Percentiles rank a stretch among this genome's conserved stretches.
These are phyloP conservation scores for Ptilonorhynchus violaceus DNA, from an alignment of 2,113 vertebrate species.

Conservation along the genomic window DNA sequence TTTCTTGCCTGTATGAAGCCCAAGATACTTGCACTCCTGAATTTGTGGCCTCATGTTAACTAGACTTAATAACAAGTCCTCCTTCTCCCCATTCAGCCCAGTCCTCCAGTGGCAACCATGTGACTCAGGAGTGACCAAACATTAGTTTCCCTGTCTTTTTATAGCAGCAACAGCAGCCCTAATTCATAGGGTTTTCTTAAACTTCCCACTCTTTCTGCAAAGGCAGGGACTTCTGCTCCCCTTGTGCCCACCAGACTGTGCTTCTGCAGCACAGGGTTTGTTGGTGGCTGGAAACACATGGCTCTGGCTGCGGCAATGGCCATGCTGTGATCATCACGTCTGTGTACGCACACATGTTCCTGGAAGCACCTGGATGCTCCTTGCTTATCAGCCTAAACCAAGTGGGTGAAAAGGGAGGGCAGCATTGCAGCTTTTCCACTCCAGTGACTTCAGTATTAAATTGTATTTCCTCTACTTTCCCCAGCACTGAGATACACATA, in stretches of 20 bases:
- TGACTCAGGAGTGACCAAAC: background rate
- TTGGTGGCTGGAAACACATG: background rate
- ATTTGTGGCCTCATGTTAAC: background rate
- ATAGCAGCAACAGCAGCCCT: background rate
- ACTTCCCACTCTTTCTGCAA: background rate
- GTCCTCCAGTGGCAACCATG: background rate
- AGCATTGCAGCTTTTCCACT: background rate
- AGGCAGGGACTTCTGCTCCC: background rate
- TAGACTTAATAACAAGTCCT: background rate
- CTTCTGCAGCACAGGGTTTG: background rate
- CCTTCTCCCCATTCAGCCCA: background rate
- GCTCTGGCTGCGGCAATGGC: background rate
- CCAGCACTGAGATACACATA: background rate
- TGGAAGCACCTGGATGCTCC: background rate
- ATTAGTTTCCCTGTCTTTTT: background rate
- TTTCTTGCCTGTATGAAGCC: background rate
- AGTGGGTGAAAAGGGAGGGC: background rate
- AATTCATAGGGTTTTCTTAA: background rate
- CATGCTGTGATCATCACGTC: rapidly evolving
- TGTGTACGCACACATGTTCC: rapidly evolving
- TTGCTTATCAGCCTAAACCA: background rate
- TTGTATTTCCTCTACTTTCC: background rate
- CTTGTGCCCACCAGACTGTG: rapidly evolving
- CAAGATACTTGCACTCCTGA: background rate
- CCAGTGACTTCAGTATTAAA: background rate